phyloP scores from a whole-genome alignment of 37 sponge, comb jelly and placozoan genomes.

The Corticium candelabrum region DNA sequence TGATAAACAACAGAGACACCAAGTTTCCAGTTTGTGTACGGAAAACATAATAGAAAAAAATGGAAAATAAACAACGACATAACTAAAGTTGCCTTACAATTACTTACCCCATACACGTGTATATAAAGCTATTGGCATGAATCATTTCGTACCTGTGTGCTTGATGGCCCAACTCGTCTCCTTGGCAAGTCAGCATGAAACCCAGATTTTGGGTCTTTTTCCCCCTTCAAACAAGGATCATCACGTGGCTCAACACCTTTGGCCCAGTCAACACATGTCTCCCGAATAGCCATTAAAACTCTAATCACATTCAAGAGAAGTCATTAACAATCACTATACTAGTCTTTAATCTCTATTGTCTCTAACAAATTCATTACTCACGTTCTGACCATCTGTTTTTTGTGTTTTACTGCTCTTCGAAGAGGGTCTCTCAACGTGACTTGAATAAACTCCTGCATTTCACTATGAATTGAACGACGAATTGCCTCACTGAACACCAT shows the following conservation, averaged over 20 bases:
- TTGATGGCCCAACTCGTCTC: constrained; percentile 45
- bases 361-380: too few relatives aligned
- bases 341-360: not conserved
- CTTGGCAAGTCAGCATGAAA: constrained; percentile 69
- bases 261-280: constrained; percentile 92
- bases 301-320: constrained; percentile 20
- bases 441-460: constrained; percentile 87
- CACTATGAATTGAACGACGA: constrained; percentile 50
- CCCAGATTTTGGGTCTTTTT: constrained; percentile 91
- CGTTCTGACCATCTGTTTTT: constrained; percentile 88
- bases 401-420: constrained; percentile 74
- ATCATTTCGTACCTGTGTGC: constrained; percentile 45
- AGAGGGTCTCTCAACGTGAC: constrained; percentile 65
- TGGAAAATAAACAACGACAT: not conserved
- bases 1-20: too few relatives aligned
- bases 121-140: not conserved
- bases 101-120: not conserved
- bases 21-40: too few relatives aligned
- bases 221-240: constrained; percentile 89
- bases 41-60: not conserved
- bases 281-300: constrained; percentile 80
- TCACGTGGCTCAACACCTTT: constrained; percentile 74
- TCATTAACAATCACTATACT: not conserved
- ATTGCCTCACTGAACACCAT: constrained; percentile 68
- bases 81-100: not conserved